These are phyloP conservation scores for Sebastes minor DNA, from an alignment of 2,797 vertebrate genomes.

Conservation along the genomic window DNA sequence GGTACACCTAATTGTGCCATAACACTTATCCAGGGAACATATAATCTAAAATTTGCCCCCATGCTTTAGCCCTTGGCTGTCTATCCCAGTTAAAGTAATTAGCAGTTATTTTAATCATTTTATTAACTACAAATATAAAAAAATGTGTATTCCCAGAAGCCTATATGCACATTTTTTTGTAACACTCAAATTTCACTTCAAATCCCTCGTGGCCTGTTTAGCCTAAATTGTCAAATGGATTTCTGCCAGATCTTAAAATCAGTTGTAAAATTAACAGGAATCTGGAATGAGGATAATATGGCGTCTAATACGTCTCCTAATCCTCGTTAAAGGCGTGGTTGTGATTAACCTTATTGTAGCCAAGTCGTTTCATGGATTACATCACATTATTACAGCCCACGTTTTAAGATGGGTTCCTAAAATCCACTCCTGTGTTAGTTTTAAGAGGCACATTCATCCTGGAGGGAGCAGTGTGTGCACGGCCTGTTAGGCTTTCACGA, in stretches of 20 bases:
- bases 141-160: not conserved
- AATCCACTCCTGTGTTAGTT: conserved; percentile 26
- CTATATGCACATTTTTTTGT: not conserved
- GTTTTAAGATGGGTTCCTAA: conserved; percentile 16
- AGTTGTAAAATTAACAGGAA: conserved; percentile 71
- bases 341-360: conserved; percentile 63
- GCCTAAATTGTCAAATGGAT: conserved; percentile 46
- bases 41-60: not conserved
- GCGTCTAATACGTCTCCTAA: conserved; percentile 64
- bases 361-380: conserved; percentile 58
- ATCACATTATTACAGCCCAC: conserved; percentile 53
- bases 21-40: not conserved
- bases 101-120: not conserved
- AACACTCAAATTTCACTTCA: conserved; percentile 31
- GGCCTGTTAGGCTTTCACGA: conserved; percentile 11
- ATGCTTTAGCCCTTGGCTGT: not conserved
- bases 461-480: not conserved
- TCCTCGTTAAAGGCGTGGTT: conserved; percentile 60
- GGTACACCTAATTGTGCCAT: not conserved
- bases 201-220: conserved; percentile 37
- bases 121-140: not conserved
- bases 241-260: conserved; percentile 66
- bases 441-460: conserved; percentile 24
- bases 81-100: not conserved
- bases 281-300: conserved; percentile 54